A percentile compares a stretch with the other conserved stretches of the same genome.
Conservation (phyloP, 2,888 invertebrate genomes). For the Megastigmus dorsalis region DNA sequence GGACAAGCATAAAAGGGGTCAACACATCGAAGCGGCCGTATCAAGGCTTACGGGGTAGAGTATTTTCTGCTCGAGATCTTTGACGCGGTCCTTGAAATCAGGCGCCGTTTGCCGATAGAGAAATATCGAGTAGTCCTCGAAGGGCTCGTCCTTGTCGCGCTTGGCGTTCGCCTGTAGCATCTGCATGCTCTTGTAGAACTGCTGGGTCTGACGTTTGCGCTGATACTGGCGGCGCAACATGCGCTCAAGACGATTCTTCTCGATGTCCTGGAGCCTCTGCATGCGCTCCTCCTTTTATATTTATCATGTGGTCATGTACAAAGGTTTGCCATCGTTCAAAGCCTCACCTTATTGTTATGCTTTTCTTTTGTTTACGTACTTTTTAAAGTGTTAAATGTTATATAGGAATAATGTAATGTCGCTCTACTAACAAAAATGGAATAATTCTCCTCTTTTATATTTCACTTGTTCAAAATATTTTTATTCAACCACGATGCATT, state of each 20-base stretch:
- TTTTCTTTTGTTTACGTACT: no score
- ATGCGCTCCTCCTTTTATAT: slow-evolving; percentile 82
- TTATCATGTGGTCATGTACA: no score
- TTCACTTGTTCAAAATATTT: no score
- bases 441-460: no score
- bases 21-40: slow-evolving; percentile 10
- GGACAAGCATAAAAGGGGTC: no score
- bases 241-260: slow-evolving; percentile 81
- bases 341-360: no score
- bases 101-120: slow-evolving; percentile 90
- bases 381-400: no score
- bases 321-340: no score
- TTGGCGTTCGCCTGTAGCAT: slow-evolving; percentile 88
- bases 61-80: slow-evolving; percentile 85
- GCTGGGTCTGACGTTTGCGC: slow-evolving; percentile 86
- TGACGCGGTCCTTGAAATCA: slow-evolving; percentile 88
- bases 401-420: no score
- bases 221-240: slow-evolving; percentile 80
- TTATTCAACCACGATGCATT: no score
- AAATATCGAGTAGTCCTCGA: slow-evolving; percentile 90
- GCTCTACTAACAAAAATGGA: no score
- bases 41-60: slow-evolving; percentile 82
- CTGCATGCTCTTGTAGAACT: slow-evolving; percentile 89
- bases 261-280: slow-evolving; percentile 84
- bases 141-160: slow-evolving; percentile 79